Evolutionary conservation across 2,113 vertebrate genomes (phyloP).

Genomic region (Sapajus apella): DNA sequence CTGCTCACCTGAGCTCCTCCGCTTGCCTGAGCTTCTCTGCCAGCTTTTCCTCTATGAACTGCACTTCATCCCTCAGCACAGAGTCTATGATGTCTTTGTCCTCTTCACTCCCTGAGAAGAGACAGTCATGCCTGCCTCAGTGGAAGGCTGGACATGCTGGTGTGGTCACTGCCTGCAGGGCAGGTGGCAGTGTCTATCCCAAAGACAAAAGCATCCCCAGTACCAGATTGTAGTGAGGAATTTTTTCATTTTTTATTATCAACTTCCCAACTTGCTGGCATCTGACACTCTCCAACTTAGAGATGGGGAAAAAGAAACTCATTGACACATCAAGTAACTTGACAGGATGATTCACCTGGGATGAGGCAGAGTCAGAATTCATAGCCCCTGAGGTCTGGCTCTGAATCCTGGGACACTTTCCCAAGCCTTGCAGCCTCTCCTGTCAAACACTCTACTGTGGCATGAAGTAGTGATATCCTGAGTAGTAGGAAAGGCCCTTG

Average conservation of each 20-base stretch:
- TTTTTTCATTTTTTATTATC: background rate
- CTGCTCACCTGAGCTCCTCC: conserved; percentile 84
- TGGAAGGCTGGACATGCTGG: background rate
- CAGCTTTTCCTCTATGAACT: conserved; percentile 28
- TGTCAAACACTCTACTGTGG: fast-evolving
- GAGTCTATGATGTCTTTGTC: conserved; percentile 79
- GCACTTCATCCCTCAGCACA: conserved; percentile 71
- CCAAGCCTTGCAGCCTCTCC: background rate
- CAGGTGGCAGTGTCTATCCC: background rate
- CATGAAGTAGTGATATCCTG: too few relatives aligned
- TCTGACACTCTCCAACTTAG: background rate
- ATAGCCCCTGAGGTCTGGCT: background rate
- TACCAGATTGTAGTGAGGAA: fast-evolving
- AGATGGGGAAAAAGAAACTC: background rate
- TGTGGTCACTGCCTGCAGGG: background rate
- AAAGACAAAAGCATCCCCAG: fast-evolving
- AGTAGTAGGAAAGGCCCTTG: too few relatives aligned
- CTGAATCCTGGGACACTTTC: background rate
- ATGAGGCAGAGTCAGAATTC: background rate
- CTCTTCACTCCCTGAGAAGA: conserved; percentile 88
- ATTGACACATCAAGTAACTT: background rate
- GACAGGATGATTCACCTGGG: background rate
- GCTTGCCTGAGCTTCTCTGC: conserved; percentile 78
- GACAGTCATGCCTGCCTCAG: fast-evolving
- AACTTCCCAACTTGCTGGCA: background rate